Conservation (phyloP, 2,888 invertebrate species). For the Pristionchus exspectatus region DNA sequence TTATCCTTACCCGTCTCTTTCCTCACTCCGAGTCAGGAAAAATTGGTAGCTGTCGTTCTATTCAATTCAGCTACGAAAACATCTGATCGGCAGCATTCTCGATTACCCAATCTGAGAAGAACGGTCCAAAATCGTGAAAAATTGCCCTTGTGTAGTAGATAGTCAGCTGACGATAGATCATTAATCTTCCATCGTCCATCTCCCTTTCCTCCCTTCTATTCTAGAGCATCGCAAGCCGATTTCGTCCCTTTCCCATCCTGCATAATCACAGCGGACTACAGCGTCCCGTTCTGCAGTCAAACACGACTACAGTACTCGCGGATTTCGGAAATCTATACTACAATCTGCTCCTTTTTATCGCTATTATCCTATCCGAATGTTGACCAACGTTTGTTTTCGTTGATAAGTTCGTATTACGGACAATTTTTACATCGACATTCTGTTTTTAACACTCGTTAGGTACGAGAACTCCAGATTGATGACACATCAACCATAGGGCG, state of each 20-base stretch:
- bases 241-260: background rate
- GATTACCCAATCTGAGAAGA: background rate
- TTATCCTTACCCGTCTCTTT: background rate
- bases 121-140: background rate
- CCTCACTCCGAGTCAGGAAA: too few species aligned
- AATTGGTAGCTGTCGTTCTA: too few species aligned
- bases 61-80: background rate
- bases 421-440: background rate
- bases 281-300: background rate
- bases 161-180: background rate
- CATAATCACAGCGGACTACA: slow-evolving; percentile 15
- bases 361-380: too few species aligned
- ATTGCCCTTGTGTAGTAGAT: background rate
- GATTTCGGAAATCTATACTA: background rate
- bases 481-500: too few species aligned
- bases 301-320: background rate
- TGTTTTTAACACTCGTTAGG: too few species aligned
- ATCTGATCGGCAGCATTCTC: background rate
- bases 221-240: slow-evolving; percentile 18
- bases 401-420: background rate
- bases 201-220: slow-evolving; percentile 15
- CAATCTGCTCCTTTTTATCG: background rate
- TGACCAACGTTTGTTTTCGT: background rate
- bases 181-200: slow-evolving; percentile 13
- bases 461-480: too few species aligned